Evolutionary conservation across 2,888 invertebrate genomes (phyloP).

Genomic region (Dorcus parallelipipedus): DNA sequence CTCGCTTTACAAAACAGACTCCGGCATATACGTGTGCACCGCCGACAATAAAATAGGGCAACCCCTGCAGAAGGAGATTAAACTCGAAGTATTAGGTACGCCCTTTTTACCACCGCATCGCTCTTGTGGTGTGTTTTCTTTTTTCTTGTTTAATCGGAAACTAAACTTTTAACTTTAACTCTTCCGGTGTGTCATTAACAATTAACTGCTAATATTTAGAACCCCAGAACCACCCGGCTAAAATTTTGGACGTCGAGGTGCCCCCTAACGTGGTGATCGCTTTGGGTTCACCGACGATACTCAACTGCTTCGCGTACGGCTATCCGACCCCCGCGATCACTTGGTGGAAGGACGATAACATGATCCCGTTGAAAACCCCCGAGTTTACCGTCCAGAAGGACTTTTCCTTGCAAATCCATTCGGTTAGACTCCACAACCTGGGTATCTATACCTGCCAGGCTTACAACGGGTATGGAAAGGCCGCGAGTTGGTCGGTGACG

Average conservation of each 20-base stretch:
- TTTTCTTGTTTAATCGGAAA: neutral
- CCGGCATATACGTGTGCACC: slow-evolving; percentile 81
- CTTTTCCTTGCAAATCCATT: slow-evolving; percentile 70
- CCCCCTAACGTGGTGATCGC: slow-evolving; percentile 65
- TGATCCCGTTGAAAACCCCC: slow-evolving; percentile 69
- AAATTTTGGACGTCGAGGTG: slow-evolving; percentile 53
- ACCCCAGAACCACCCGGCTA: slow-evolving; percentile 19
- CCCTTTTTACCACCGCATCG: neutral
- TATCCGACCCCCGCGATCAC: slow-evolving; percentile 74
- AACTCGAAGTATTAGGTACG: slow-evolving; percentile 72
- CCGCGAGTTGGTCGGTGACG: slow-evolving; percentile 73
- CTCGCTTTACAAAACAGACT: slow-evolving; percentile 73
- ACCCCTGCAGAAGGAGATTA: slow-evolving; percentile 65
- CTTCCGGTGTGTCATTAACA: neutral
- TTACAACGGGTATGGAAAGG: slow-evolving; percentile 72
- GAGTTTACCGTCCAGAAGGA: slow-evolving; percentile 71
- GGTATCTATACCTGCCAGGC: slow-evolving; percentile 89
- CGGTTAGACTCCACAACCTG: slow-evolving; percentile 67
- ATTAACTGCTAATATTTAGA: slow-evolving; percentile 15
- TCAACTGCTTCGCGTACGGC: slow-evolving; percentile 81
- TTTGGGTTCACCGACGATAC: slow-evolving; percentile 64
- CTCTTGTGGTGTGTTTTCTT: neutral
- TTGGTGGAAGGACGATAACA: slow-evolving; percentile 78
- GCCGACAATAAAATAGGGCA: slow-evolving; percentile 76
- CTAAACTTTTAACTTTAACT: slow-evolving; percentile 2